Evolutionary conservation across 2,113 vertebrate genomes (phyloP).

Genomic region (Toxostoma redivivum): DNA sequence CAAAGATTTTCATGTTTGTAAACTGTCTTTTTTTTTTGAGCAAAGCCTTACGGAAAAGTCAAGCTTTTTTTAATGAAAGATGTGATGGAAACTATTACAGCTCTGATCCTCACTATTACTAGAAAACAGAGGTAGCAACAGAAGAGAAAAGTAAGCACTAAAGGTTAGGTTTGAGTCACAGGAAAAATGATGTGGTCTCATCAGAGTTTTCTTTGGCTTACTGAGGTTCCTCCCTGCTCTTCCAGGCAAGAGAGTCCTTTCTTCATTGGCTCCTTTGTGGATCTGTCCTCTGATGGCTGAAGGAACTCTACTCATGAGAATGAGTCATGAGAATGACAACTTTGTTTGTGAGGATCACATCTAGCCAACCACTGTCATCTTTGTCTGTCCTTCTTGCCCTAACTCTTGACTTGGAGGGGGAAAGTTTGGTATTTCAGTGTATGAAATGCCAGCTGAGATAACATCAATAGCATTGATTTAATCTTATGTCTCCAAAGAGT

Average conservation of each 20-base stretch:
- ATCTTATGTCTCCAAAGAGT: background rate
- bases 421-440: background rate
- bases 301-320: background rate
- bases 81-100: constrained; percentile 9
- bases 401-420: background rate
- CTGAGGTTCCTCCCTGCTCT: background rate
- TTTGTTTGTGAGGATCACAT: background rate
- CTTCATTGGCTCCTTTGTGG: background rate
- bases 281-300: background rate
- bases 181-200: background rate
- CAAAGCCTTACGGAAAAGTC: constrained; percentile 54
- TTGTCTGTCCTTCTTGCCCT: background rate
- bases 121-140: background rate
- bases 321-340: background rate
- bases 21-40: constrained; percentile 47
- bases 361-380: background rate
- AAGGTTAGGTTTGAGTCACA: background rate
- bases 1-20: constrained; percentile 41
- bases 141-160: background rate
- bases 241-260: background rate
- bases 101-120: constrained; percentile 13
- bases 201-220: background rate
- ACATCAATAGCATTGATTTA: constrained; percentile 28
- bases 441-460: constrained; percentile 15
- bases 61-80: background rate